A percentile compares a stretch with the other conserved stretches of the same genome.
Conservation (phyloP, 2,797 vertebrate species). For the Sebastes taczanowskii region DNA sequence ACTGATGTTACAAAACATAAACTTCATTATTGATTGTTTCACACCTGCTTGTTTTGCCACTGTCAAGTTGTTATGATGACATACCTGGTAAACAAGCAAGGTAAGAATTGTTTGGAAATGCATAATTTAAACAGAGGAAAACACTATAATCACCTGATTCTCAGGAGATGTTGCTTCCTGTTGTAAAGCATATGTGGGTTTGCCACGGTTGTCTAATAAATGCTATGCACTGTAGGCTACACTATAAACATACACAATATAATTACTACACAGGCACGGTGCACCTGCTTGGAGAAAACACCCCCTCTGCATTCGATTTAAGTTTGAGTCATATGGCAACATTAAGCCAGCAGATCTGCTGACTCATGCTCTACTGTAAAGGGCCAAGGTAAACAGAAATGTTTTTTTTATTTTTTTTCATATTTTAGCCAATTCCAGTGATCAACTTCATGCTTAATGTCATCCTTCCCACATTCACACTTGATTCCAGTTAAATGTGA, state of each 20-base stretch:
- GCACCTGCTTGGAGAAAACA: constrained; percentile 61
- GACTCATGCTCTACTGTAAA: not conserved
- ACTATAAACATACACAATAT: constrained; percentile 8
- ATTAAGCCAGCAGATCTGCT: constrained; percentile 3
- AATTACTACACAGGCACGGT: constrained; percentile 22
- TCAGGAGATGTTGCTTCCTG: constrained; percentile 6
- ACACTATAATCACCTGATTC: constrained; percentile 2
- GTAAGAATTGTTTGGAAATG: not conserved
- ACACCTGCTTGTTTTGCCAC: not conserved
- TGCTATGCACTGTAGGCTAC: not conserved
- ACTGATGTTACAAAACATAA: not conserved
- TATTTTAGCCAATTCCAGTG: not conserved
- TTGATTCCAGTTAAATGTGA: not conserved
- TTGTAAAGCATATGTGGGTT: constrained; percentile 16
- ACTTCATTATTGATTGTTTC: not conserved
- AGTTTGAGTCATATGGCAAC: constrained; percentile 31
- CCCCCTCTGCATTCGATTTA: constrained; percentile 13
- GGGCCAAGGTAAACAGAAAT: constrained; percentile 14
- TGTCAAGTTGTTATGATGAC: constrained; percentile 9
- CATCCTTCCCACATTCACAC: not conserved
- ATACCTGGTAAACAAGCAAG: constrained; percentile 13
- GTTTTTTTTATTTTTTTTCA: not conserved
- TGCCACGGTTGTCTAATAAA: constrained; percentile 26
- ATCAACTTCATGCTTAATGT: not conserved
- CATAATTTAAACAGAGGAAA: not conserved